These are phyloP conservation scores for Leptinotarsa juncta DNA, from an alignment of 2,888 invertebrate species.

Conservation along the genomic window DNA sequence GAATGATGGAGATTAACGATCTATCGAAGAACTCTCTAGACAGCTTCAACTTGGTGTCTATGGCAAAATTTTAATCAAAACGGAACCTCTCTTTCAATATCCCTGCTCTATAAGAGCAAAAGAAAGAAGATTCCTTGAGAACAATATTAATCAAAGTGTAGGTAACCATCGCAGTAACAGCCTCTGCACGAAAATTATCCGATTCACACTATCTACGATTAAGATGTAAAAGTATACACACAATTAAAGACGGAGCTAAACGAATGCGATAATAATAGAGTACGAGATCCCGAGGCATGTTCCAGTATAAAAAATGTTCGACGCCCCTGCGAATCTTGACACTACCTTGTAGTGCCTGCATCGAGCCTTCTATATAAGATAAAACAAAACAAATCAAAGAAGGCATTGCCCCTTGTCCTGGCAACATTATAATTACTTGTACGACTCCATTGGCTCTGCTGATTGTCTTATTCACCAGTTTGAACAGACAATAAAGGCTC, in stretches of 20 bases:
- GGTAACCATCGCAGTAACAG: background rate
- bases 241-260: constrained; percentile 55
- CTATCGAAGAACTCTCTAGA: too few relatives aligned
- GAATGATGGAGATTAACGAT: too few relatives aligned
- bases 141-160: background rate
- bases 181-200: constrained; percentile 33
- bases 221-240: constrained; percentile 55
- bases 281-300: constrained; percentile 54
- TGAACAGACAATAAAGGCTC: constrained; percentile 21
- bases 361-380: constrained; percentile 37
- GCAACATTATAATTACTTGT: constrained; percentile 51
- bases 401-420: constrained; percentile 44
- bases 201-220: constrained; percentile 46
- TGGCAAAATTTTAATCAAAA: background rate
- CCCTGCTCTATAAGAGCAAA: background rate
- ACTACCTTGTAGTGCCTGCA: constrained; percentile 42
- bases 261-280: constrained; percentile 60
- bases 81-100: background rate
- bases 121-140: background rate
- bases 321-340: constrained; percentile 55
- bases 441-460: constrained; percentile 42
- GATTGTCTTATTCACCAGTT: constrained; percentile 42
- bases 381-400: constrained; percentile 40
- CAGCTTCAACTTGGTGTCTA: too few relatives aligned
- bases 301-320: constrained; percentile 51